Conservation (phyloP, 2,888 invertebrate genomes). For the Matsumyia berberina region DNA sequence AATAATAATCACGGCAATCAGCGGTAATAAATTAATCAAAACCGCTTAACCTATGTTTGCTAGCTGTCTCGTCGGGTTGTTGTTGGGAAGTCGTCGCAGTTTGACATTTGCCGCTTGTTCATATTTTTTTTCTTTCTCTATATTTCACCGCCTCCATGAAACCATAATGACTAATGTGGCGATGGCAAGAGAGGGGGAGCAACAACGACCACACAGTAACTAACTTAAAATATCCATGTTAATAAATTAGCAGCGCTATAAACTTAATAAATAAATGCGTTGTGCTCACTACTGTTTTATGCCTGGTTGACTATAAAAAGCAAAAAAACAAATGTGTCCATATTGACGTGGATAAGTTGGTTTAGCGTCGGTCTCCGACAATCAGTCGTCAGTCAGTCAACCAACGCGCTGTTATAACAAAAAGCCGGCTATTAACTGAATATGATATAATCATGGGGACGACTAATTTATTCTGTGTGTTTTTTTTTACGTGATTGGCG, state of each 20-base stretch:
- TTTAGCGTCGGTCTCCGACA: constrained; percentile 7
- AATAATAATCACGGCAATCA: constrained; percentile 71
- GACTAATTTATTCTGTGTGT: constrained; percentile 52
- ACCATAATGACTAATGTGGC: constrained; percentile 46
- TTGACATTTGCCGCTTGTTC: constrained; percentile 58
- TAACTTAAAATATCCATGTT: constrained; percentile 66
- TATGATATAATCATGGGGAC: constrained; percentile 50
- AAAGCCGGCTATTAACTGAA: constrained; percentile 52
- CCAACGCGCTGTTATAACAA: neutral
- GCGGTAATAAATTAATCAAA: constrained; percentile 74
- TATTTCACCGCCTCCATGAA: constrained; percentile 48
- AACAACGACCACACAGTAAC: constrained; percentile 36
- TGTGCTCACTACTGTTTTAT: constrained; percentile 74
- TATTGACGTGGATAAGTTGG: constrained; percentile 26
- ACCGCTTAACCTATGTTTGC: constrained; percentile 68
- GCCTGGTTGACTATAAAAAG: constrained; percentile 47
- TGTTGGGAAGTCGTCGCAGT: constrained; percentile 31
- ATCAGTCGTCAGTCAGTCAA: constrained; percentile 9
- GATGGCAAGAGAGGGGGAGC: neutral
- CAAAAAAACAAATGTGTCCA: constrained; percentile 30
- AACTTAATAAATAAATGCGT: constrained; percentile 65
- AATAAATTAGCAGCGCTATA: constrained; percentile 71
- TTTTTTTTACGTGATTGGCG: constrained; percentile 46
- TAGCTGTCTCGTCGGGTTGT: constrained; percentile 33
- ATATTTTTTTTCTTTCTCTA: constrained; percentile 15